A percentile compares a stretch with the other conserved stretches of the same genome.
These are phyloP conservation scores for Polydrusus tereticollis DNA, from an alignment of 2,888 invertebrate genomes.

Conservation along the genomic window DNA sequence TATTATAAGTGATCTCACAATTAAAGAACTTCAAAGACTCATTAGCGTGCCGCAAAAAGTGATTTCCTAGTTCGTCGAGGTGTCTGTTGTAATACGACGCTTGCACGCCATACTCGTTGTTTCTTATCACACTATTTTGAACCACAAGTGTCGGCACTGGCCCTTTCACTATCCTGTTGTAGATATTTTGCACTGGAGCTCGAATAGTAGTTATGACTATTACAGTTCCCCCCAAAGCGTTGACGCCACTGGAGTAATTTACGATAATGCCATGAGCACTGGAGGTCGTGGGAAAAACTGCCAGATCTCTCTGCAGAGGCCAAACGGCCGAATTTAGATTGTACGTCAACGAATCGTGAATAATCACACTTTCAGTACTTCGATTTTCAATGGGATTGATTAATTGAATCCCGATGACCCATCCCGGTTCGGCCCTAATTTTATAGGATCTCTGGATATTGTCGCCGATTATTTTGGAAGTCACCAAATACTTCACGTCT, in stretches of 20 bases:
- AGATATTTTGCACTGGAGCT: constrained; percentile 80
- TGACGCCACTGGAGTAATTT: constrained; percentile 83
- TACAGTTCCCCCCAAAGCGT: constrained; percentile 86
- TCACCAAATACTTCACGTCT: constrained; percentile 85
- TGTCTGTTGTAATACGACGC: constrained; percentile 91
- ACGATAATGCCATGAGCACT: constrained; percentile 85
- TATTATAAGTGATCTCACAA: constrained; percentile 86
- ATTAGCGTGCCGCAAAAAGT: constrained; percentile 88
- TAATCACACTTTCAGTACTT: constrained; percentile 85
- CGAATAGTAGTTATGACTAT: constrained; percentile 81
- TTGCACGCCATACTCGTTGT: constrained; percentile 85
- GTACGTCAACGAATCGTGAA: constrained; percentile 81
- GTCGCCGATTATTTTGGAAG: constrained; percentile 74
- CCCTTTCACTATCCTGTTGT: constrained; percentile 81
- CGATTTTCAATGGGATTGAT: constrained; percentile 91
- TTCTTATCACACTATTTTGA: constrained; percentile 80
- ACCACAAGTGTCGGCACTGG: constrained; percentile 83
- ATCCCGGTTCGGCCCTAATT: constrained; percentile 82
- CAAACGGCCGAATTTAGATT: constrained; percentile 78
- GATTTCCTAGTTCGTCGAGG: constrained; percentile 86
- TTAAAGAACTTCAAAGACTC: constrained; percentile 85
- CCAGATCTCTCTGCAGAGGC: constrained; percentile 86
- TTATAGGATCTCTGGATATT: constrained; percentile 72
- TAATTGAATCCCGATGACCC: constrained; percentile 89
- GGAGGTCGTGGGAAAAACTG: constrained; percentile 91